Evolutionary conservation across 2,113 vertebrate genomes (phyloP).

Genomic region (Notarius lentiginosus): DNA sequence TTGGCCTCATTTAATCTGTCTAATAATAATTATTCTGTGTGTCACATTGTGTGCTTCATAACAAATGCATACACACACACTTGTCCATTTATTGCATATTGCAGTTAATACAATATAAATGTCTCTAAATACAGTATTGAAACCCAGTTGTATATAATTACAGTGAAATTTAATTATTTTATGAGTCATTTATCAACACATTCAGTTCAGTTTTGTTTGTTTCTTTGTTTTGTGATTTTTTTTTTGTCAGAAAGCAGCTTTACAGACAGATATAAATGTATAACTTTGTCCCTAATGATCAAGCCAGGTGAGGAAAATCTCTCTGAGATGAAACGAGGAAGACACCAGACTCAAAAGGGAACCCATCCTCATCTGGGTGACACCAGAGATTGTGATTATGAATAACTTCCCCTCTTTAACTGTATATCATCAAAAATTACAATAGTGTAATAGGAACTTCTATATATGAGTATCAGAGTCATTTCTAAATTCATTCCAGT

Average conservation of each 20-base stretch:
- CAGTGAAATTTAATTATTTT: no score
- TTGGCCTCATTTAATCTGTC: background rate
- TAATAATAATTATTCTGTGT: background rate
- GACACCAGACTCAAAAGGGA: background rate
- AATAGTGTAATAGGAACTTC: no score
- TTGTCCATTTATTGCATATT: background rate
- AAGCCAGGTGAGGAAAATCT: background rate
- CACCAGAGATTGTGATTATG: background rate
- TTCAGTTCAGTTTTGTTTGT: background rate
- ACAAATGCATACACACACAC: background rate
- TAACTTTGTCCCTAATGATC: background rate
- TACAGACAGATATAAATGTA: no score
- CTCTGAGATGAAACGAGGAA: background rate
- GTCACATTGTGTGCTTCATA: constrained; percentile 3
- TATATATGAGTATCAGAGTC: background rate
- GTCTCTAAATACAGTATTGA: background rate
- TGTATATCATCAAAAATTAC: no score
- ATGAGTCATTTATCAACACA: no score
- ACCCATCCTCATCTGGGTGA: background rate
- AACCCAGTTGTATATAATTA: background rate
- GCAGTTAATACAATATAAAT: background rate
- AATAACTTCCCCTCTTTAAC: background rate
- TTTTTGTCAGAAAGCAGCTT: background rate
- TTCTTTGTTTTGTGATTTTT: no score
- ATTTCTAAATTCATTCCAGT: background rate